Evolutionary conservation across 2,888 invertebrate genomes (phyloP).

Genomic region (Aporophyla nigra): DNA sequence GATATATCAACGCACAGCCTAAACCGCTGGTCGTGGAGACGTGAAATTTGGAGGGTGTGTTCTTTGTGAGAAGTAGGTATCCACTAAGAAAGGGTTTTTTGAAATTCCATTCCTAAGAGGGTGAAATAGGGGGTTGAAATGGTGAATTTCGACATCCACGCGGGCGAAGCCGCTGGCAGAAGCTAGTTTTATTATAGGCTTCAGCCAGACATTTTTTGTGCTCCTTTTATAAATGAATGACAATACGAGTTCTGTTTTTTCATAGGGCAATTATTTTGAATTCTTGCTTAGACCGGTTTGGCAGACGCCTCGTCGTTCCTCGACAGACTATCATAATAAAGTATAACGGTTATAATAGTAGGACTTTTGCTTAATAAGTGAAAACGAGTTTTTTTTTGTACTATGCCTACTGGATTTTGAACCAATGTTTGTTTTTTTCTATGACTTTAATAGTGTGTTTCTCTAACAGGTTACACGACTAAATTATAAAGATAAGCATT

Average conservation of each 20-base stretch:
- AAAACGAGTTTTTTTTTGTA: background rate
- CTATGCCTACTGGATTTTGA: background rate
- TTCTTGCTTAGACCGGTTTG: background rate
- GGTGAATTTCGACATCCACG: no score
- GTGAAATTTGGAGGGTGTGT: no score
- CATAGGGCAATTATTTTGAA: background rate
- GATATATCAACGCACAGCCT: no score
- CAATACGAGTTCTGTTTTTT: background rate
- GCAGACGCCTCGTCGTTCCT: background rate
- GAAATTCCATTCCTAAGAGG: no score
- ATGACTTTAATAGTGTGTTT: background rate
- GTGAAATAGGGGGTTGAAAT: no score
- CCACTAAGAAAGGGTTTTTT: no score
- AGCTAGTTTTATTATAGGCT: background rate
- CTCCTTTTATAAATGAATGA: background rate
- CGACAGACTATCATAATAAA: background rate
- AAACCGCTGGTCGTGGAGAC: no score
- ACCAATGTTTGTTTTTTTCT: background rate
- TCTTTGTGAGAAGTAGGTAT: no score
- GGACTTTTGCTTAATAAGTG: background rate
- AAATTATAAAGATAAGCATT: background rate
- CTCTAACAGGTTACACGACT: background rate
- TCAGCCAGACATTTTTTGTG: slow-evolving; percentile 1
- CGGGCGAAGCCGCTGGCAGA: no score
- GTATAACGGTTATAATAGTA: background rate